These are phyloP conservation scores for Zingel zingel DNA, from an alignment of 2,113 vertebrate genomes.

Conservation along the genomic window DNA sequence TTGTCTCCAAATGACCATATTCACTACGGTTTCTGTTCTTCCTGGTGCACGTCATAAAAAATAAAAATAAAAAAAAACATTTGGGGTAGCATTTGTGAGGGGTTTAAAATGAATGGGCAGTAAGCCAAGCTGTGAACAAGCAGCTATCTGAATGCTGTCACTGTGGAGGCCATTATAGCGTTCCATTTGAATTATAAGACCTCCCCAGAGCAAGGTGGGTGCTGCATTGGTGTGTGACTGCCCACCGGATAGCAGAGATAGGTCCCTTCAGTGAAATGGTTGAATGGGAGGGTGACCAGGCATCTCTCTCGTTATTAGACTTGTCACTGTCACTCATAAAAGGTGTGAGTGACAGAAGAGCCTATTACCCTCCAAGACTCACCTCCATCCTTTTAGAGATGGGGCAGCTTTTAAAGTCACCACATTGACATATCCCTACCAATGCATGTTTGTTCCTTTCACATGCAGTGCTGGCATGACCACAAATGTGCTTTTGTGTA, in stretches of 20 bases:
- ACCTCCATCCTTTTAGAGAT: conserved; percentile 54
- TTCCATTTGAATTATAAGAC: conserved; percentile 72
- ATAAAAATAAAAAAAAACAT: conserved; percentile 26
- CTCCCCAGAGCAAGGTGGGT: conserved; percentile 58
- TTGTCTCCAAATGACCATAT: conserved; percentile 16
- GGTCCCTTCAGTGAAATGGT: conserved; percentile 63
- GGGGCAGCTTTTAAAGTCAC: conserved; percentile 40
- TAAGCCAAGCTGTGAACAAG: conserved; percentile 57
- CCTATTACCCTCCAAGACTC: conserved; percentile 74
- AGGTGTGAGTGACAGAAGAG: conserved; percentile 72
- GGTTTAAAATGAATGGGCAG: conserved; percentile 42
- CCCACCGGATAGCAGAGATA: conserved; percentile 50
- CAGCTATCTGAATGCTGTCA: conserved; percentile 62
- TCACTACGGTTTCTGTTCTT: conserved; percentile 12
- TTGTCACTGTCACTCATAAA: conserved; percentile 79
- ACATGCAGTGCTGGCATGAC: background rate
- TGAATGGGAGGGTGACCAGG: conserved; percentile 75
- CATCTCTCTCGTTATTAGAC: conserved; percentile 76
- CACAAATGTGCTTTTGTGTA: conserved; percentile 4
- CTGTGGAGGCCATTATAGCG: conserved; percentile 64
- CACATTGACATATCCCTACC: conserved; percentile 48
- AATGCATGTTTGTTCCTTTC: conserved; percentile 6
- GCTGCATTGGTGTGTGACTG: conserved; percentile 72
- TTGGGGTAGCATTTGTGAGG: conserved; percentile 9
- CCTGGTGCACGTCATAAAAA: conserved; percentile 20